These are phyloP conservation scores for Piprites chloris DNA, from an alignment of 2,113 vertebrate genomes.

Conservation along the genomic window DNA sequence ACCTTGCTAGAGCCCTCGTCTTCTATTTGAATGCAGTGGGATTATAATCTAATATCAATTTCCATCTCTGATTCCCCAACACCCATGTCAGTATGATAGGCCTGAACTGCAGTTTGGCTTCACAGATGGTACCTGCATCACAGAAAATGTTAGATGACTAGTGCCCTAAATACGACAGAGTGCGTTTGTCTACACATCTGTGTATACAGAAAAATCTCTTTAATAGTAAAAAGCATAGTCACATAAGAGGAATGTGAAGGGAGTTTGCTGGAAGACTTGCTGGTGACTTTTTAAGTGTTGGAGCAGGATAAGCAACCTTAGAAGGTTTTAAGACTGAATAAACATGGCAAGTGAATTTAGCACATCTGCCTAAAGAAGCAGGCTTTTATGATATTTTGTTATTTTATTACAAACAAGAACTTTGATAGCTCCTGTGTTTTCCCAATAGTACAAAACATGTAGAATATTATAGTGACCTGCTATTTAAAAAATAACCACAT, in stretches of 20 bases:
- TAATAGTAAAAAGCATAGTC: background rate
- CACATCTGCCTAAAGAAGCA: background rate
- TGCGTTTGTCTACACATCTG: slow-evolving; percentile 12
- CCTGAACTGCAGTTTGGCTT: slow-evolving; percentile 2
- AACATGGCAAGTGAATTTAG: background rate
- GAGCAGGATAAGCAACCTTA: background rate
- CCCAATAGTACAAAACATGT: background rate
- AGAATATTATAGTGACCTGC: background rate
- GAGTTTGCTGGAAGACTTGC: background rate
- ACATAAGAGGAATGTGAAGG: background rate
- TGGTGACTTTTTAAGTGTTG: background rate
- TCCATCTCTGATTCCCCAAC: background rate
- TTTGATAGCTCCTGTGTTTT: background rate
- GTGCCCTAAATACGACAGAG: slow-evolving; percentile 35
- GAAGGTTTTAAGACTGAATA: background rate
- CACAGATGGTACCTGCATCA: slow-evolving; percentile 39
- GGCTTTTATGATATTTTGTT: background rate
- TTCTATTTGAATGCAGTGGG: background rate
- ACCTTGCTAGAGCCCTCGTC: background rate
- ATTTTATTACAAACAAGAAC: background rate
- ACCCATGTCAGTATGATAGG: background rate
- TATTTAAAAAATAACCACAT: background rate
- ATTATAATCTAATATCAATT: slow-evolving; percentile 19
- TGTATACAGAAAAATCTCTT: background rate
- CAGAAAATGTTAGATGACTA: slow-evolving; percentile 1